These are phyloP conservation scores for Rhagoletis pomonella DNA, from an alignment of 1,140 invertebrate species.

Conservation along the genomic window DNA sequence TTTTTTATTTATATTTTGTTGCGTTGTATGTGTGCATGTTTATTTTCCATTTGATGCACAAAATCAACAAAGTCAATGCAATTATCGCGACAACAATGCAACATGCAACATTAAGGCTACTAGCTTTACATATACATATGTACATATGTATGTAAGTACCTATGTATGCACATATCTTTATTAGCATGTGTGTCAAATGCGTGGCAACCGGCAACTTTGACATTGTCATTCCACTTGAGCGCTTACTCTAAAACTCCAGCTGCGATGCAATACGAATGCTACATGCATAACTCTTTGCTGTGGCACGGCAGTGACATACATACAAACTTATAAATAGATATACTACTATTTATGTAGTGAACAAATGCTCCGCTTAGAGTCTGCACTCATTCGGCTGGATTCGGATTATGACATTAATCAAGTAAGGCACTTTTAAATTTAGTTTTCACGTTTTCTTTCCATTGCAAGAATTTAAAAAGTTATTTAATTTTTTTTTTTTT, in stretches of 20 bases:
- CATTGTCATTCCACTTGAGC: conserved; percentile 26
- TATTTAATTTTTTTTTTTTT: no score
- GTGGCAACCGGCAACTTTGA: neutral
- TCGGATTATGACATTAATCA: neutral
- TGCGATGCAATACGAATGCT: conserved; percentile 13
- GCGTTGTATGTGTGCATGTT: neutral
- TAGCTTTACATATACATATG: neutral
- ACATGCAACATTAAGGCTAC: neutral
- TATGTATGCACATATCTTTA: neutral
- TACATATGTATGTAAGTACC: no score
- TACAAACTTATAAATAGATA: neutral
- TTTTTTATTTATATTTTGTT: neutral
- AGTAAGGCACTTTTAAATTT: conserved; percentile 2
- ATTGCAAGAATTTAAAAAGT: no score
- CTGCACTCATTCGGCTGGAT: neutral
- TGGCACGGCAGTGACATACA: neutral
- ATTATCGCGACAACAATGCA: conserved; percentile 23
- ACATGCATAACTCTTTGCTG: neutral
- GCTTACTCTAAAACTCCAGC: neutral
- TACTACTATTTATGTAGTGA: neutral
- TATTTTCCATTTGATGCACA: neutral
- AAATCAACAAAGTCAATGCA: conserved; percentile 28
- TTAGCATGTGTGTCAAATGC: neutral
- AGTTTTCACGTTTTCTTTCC: no score
- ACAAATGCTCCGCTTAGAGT: neutral